Conservation (phyloP, 2,888 invertebrate genomes). For the Lysandra coridon region DNA sequence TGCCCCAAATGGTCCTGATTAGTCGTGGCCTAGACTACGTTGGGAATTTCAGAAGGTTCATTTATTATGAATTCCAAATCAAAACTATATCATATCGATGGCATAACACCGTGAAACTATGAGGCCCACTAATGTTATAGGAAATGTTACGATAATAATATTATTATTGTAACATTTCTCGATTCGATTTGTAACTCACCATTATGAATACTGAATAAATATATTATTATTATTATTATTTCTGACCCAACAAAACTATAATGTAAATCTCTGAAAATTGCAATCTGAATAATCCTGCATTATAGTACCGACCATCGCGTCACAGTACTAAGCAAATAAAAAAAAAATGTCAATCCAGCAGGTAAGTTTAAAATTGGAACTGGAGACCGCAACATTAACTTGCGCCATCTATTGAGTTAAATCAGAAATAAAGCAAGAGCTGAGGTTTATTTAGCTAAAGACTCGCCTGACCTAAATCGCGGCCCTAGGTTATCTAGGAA, state of each 20-base stretch:
- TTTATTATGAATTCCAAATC: neutral
- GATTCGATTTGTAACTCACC: too few relatives aligned
- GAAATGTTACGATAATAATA: too few relatives aligned
- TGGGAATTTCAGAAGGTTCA: neutral
- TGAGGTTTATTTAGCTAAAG: constrained; percentile 27
- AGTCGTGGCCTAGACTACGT: neutral
- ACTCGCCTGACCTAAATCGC: constrained; percentile 23
- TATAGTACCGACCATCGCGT: neutral
- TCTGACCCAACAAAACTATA: too few relatives aligned
- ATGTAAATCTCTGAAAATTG: too few relatives aligned
- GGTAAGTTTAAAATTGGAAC: constrained; percentile 26
- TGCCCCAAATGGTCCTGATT: neutral
- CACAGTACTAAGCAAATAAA: neutral
- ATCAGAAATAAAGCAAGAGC: constrained; percentile 23
- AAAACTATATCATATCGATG: neutral
- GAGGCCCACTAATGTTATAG: neutral
- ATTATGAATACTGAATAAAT: too few relatives aligned
- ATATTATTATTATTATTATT: too few relatives aligned
- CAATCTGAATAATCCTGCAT: neutral
- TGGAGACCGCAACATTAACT: constrained; percentile 12
- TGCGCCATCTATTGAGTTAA: constrained; percentile 26
- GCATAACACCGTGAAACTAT: neutral
- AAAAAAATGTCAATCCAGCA: constrained; percentile 5
- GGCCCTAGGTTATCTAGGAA: constrained; percentile 19
- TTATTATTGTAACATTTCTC: too few relatives aligned